Evolutionary conservation across 1,140 invertebrate species (phyloP), one percentile per base, ranked within the genome.

Genomic region (Trichogramma pretiosum): DNA sequence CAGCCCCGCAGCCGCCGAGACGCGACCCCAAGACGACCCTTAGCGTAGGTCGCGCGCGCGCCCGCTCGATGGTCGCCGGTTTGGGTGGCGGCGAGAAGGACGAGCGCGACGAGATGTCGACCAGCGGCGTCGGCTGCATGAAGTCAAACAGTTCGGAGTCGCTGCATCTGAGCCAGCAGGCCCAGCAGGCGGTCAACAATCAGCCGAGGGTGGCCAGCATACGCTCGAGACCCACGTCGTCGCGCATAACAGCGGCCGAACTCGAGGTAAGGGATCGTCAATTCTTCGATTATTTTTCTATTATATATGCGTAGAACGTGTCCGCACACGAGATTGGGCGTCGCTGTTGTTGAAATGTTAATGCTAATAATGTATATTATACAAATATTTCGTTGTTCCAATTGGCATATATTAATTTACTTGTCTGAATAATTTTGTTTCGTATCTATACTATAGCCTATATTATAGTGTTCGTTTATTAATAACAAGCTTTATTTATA

Each of bases 1-100:
- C 78, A 32, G 89, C 89, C 5, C 91, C 91, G 0, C 79, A 86
- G 58, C 89, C 89, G 14, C 91, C 89, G 2, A 75, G 88, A 43
- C 76, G 93, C 45, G 91, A 97, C 73, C 93, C 93, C 7, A 86
- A 87, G 64, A 98, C 93, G 3, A 95, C 92, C 9, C 72, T 98
- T 8, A 94, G 90, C 63, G 89, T 93, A 42, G 90, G 91, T 14
- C 76, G 89, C 33, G 89, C 89, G 13, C 69, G 89, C 52, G 90
- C 90, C 30, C 84, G 87, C 64, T 91, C 87, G 23, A 89, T 94
- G 85, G 87, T 93, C 14, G 87, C 88, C 13, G 87, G 87, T 33
- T 74, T 91, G 52, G 84, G 80, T 81, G 74, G 74, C 3, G 75
- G 74, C 32, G 80, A 83, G 58, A 80, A 80, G 55, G 79, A 83